Percentiles rank a stretch among this genome's conserved stretches.
phyloP scores from a whole-genome alignment of 1,140 invertebrate species.

The Zaprionus kolodkinae region DNA sequence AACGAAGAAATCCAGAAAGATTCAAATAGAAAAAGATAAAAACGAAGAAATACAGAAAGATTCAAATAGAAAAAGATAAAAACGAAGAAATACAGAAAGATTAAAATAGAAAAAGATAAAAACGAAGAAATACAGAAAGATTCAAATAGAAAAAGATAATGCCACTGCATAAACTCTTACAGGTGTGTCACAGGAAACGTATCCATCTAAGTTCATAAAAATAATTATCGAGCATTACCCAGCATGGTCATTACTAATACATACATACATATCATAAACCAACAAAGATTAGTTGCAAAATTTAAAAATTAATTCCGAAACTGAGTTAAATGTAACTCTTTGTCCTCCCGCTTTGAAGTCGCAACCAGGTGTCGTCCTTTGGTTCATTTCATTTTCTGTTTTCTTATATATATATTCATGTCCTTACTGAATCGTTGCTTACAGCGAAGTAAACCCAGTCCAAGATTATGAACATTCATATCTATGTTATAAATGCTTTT shows the following conservation, averaged over 20 bases:
- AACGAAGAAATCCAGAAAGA: too few relatives aligned
- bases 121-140: too few relatives aligned
- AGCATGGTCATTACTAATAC: background rate
- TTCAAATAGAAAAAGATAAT: background rate
- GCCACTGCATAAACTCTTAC: constrained; percentile 45
- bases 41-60: too few relatives aligned
- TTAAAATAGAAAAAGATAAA: too few relatives aligned
- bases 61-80: background rate
- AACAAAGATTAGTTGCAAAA: constrained; percentile 10
- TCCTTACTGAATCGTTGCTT: constrained; percentile 44
- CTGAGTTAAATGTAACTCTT: background rate
- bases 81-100: too few relatives aligned
- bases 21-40: background rate
- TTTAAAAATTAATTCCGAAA: background rate
- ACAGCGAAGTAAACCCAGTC: constrained; percentile 36
- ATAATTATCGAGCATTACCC: background rate
- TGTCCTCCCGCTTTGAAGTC: constrained; percentile 36
- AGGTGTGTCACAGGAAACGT: background rate
- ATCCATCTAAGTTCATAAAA: background rate
- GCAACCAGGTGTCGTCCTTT: constrained; percentile 16
- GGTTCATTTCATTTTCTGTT: constrained; percentile 14
- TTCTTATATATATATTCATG: background rate
- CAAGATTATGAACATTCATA: too few relatives aligned
- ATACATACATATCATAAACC: background rate
- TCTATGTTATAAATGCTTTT: constrained; percentile 39